phyloP scores from a whole-genome alignment of 2,888 invertebrate species.

The Polymixis flavicincta region DNA sequence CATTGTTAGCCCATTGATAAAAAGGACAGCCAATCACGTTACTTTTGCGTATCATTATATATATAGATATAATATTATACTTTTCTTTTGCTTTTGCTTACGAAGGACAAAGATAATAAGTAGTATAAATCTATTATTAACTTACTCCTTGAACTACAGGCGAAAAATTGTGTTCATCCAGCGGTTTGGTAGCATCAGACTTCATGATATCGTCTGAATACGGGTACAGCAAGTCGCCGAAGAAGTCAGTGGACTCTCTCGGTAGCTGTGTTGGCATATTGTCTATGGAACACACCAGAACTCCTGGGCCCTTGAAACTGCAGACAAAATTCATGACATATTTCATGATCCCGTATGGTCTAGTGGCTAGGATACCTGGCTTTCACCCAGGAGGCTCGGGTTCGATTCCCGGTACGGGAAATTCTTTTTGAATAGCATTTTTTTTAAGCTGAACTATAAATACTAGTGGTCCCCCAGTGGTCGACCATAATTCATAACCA shows the following conservation, averaged over 20 bases:
- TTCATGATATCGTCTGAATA: conserved; percentile 96
- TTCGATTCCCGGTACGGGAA: conserved; percentile 93
- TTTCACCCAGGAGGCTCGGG: conserved; percentile 93
- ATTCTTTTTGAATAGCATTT: background rate
- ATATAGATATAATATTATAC: background rate
- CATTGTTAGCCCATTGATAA: conserved; percentile 23
- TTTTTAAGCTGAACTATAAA: background rate
- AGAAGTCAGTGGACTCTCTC: conserved; percentile 98
- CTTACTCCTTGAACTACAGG: conserved; percentile 93
- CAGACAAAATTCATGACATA: background rate
- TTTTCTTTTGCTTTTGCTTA: background rate
- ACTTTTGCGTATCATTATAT: background rate
- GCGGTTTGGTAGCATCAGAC: conserved; percentile 94
- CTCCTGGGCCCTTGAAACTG: conserved; percentile 98
- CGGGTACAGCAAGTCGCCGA: conserved; percentile 97
- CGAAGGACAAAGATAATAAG: background rate
- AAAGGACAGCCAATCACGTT: conserved; percentile 9
- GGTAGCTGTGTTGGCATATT: conserved; percentile 99
- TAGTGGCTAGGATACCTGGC: conserved; percentile 93
- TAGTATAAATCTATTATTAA: conserved; percentile 28
- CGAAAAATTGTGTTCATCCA: conserved; percentile 94
- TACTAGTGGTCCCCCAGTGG: no score
- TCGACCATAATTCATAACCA: no score
- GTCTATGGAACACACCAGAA: conserved; percentile 99
- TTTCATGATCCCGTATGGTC: conserved; percentile 87